These are phyloP conservation scores for Tanaodytes sp. DNA, from an alignment of 2,888 invertebrate species.

Conservation along the genomic window DNA sequence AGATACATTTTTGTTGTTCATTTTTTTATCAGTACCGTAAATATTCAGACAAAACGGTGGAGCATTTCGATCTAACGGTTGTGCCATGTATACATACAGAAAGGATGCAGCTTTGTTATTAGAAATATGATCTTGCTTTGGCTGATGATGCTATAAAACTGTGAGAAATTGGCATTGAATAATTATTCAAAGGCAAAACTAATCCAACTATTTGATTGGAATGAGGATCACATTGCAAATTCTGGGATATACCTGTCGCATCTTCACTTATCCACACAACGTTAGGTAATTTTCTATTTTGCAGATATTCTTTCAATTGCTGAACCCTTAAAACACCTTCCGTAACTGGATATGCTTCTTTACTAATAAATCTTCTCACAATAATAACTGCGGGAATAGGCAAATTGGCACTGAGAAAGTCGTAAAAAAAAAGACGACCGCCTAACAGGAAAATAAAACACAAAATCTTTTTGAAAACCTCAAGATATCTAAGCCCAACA, in stretches of 20 bases:
- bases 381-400: not conserved
- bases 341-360: not conserved
- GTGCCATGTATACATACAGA: conserved; percentile 56
- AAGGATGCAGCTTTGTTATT: conserved; percentile 42
- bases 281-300: conserved; percentile 7
- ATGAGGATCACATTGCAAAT: conserved; percentile 48
- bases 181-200: conserved; percentile 47
- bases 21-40: conserved; percentile 58
- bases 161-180: conserved; percentile 49
- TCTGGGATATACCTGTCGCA: conserved; percentile 50
- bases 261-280: too few relatives aligned
- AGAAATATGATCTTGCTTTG: conserved; percentile 44
- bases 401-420: not conserved
- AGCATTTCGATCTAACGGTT: conserved; percentile 46
- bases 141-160: conserved; percentile 51
- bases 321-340: not conserved
- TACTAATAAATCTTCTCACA: not conserved
- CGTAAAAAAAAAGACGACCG: not conserved
- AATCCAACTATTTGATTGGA: conserved; percentile 58
- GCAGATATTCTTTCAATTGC: conserved; percentile 6
- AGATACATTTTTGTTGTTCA: conserved; percentile 19
- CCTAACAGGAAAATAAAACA: not conserved
- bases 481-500: not conserved
- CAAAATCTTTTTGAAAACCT: not conserved
- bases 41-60: conserved; percentile 56